These are phyloP conservation scores for Chymomyza costata DNA, from an alignment of 1,140 invertebrate genomes.

Conservation along the genomic window DNA sequence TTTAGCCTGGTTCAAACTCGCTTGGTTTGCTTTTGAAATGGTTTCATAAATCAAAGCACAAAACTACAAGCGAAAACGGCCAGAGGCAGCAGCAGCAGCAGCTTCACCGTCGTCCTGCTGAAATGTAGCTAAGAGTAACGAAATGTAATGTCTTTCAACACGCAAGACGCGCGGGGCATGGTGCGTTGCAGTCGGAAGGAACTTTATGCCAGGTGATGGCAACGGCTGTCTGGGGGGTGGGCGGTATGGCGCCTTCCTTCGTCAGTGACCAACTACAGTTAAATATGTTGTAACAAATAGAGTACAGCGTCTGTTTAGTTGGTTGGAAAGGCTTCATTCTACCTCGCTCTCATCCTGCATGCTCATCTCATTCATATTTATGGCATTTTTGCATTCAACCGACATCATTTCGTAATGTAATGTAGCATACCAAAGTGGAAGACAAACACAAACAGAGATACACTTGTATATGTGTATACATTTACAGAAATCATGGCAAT, in stretches of 20 bases:
- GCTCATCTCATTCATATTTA: slow-evolving; percentile 66
- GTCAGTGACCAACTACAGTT: slow-evolving; percentile 61
- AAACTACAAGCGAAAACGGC: slow-evolving; percentile 62
- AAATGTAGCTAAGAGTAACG: background rate
- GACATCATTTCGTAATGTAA: slow-evolving; percentile 68
- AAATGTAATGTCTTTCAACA: too few relatives aligned
- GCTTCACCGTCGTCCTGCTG: too few relatives aligned
- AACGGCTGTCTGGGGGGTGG: slow-evolving; percentile 3
- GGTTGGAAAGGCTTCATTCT: slow-evolving; percentile 25
- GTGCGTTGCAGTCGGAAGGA: too few relatives aligned
- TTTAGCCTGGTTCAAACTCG: slow-evolving; percentile 1
- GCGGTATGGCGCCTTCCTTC: too few relatives aligned
- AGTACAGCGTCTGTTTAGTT: slow-evolving; percentile 51
- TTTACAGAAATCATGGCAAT: slow-evolving; percentile 56
- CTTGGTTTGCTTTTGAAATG: slow-evolving; percentile 57
- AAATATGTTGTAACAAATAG: slow-evolving; percentile 73
- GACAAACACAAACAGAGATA: too few relatives aligned
- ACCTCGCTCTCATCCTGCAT: slow-evolving; percentile 35
- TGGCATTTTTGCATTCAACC: slow-evolving; percentile 69
- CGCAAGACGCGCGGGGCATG: background rate
- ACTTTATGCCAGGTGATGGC: too few relatives aligned
- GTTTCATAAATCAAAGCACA: slow-evolving; percentile 62
- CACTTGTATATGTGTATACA: too few relatives aligned
- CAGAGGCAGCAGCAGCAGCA: slow-evolving; percentile 24
- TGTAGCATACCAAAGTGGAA: slow-evolving; percentile 25